Evolutionary conservation across 2,888 invertebrate species (phyloP).

Genomic region (Mythimna loreyi): DNA sequence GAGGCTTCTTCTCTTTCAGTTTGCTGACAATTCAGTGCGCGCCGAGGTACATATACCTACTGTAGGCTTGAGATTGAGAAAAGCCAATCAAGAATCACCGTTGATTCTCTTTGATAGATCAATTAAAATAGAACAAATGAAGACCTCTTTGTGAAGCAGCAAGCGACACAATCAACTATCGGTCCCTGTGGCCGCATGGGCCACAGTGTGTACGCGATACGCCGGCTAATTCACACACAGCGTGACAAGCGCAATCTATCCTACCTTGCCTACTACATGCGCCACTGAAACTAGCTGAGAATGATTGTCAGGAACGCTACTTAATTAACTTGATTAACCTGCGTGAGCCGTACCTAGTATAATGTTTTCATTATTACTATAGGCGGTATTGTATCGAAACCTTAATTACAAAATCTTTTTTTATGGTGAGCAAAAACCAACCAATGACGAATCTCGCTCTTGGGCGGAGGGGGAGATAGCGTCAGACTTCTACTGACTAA

Average conservation of each 20-base stretch:
- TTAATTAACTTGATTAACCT: constrained; percentile 47
- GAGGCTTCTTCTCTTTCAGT: too few relatives aligned
- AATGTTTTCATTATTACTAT: background rate
- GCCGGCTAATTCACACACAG: constrained; percentile 40
- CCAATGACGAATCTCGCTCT: too few relatives aligned
- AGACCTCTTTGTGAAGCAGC: constrained; percentile 24
- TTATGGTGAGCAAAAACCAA: too few relatives aligned
- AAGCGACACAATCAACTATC: constrained; percentile 38
- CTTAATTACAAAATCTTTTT: background rate
- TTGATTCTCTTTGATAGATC: background rate
- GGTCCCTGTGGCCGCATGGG: constrained; percentile 8
- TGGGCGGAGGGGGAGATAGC: too few relatives aligned
- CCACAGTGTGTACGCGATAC: constrained; percentile 21
- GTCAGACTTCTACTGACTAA: too few relatives aligned
- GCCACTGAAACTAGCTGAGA: constrained; percentile 36
- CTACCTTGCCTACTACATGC: constrained; percentile 46
- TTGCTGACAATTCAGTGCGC: too few relatives aligned
- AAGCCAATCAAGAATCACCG: background rate
- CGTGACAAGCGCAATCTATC: constrained; percentile 53
- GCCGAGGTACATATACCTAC: too few relatives aligned
- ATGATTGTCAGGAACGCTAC: constrained; percentile 40
- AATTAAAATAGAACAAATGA: constrained; percentile 23
- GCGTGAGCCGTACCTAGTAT: background rate
- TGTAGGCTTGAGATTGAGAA: background rate
- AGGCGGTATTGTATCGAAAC: background rate